These are phyloP conservation scores for Gymnothorax javanicus DNA, from an alignment of 2,797 vertebrate genomes.

Conservation along the genomic window DNA sequence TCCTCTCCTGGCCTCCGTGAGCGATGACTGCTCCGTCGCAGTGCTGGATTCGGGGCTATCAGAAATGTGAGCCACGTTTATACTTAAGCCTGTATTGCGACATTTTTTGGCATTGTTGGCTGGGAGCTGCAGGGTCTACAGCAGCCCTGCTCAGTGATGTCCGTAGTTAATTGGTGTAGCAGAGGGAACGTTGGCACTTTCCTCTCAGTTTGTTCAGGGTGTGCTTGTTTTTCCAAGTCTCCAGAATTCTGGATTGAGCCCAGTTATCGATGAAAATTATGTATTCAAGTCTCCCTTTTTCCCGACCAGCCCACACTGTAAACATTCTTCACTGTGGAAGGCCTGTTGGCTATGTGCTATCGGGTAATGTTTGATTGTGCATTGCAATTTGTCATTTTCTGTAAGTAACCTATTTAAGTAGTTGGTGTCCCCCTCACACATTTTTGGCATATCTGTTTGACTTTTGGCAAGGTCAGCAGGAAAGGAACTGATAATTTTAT, in stretches of 20 bases:
- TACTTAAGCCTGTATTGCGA: not conserved
- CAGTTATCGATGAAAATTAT: not conserved
- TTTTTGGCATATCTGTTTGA: not conserved
- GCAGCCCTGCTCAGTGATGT: not conserved
- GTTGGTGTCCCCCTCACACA: not conserved
- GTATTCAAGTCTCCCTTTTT: not conserved
- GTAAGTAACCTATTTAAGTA: not conserved
- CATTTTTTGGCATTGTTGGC: not conserved
- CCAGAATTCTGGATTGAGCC: not conserved
- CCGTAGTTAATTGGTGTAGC: not conserved
- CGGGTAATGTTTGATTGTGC: not conserved
- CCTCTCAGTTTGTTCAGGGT: not conserved
- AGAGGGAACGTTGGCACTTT: not conserved
- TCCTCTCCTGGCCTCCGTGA: slow-evolving; percentile 84
- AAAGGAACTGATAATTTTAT: not conserved
- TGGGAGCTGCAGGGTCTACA: not conserved
- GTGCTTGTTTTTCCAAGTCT: not conserved
- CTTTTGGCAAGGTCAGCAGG: not conserved
- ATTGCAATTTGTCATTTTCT: not conserved
- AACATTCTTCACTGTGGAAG: not conserved
- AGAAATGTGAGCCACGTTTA: slow-evolving; percentile 81
- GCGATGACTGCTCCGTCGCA: slow-evolving; percentile 90
- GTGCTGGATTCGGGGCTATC: slow-evolving; percentile 81
- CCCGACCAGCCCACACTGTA: not conserved
- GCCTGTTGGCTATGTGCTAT: not conserved